Percentiles rank a stretch among this genome's conserved stretches.
Evolutionary conservation across 2,113 vertebrate species (phyloP).

Genomic region (Xenopus tropicalis): DNA sequence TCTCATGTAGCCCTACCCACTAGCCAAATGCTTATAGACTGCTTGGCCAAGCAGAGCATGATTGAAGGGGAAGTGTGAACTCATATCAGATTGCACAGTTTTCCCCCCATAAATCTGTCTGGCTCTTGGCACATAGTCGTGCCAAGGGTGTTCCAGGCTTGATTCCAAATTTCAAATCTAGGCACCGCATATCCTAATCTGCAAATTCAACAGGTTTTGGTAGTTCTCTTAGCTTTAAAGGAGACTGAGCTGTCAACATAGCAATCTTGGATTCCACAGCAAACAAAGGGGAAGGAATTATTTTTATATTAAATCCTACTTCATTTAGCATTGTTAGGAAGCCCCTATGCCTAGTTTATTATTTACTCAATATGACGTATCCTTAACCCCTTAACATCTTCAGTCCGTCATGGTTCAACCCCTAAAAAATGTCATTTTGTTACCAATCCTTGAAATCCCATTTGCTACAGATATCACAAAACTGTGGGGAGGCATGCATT

Average conservation of each 20-base stretch:
- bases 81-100: constrained; percentile 31
- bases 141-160: constrained; percentile 36
- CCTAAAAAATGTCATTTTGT: too few relatives aligned
- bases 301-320: too few relatives aligned
- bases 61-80: constrained; percentile 17
- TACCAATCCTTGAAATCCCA: too few relatives aligned
- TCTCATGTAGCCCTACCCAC: not conserved
- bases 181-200: constrained; percentile 6
- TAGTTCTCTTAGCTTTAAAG: not conserved
- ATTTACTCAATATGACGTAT: too few relatives aligned
- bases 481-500: too few relatives aligned
- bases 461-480: too few relatives aligned
- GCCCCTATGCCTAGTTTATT: too few relatives aligned
- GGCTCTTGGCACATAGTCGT: constrained; percentile 19
- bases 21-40: not conserved
- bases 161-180: constrained; percentile 24
- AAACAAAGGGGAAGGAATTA: too few relatives aligned
- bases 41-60: constrained; percentile 25
- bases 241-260: not conserved
- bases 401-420: too few relatives aligned
- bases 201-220: constrained; percentile 4
- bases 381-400: too few relatives aligned
- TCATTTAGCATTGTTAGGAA: too few relatives aligned
- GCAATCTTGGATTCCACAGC: not conserved
- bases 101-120: constrained; percentile 38